Evolutionary conservation across 1,140 invertebrate genomes (phyloP), one percentile per base, ranked within the genome.

Genomic region (Protaetia brevitarsis): DNA sequence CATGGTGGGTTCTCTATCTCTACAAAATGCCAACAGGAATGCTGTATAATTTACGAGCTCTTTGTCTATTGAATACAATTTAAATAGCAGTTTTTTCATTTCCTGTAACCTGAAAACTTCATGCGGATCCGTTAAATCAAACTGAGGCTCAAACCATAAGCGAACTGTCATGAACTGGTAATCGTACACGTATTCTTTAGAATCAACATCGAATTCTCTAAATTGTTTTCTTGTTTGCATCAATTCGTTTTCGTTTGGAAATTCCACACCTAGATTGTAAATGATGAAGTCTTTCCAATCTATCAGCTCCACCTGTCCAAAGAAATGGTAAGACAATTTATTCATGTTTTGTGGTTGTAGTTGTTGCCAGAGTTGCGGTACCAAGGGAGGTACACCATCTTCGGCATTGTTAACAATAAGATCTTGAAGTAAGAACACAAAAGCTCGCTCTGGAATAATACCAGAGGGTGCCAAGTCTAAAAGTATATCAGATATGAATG

Each of bases 261-360:
- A 82, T 19, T 73, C 68, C 10, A 87, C 71, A 60, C 82, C 78
- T 10, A 86, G 73, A 71, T 81, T 83, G 69, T 82, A 84, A 65
- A 87, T 76, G 8, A 88, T 74, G 67, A 88, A 87, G 72, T 87
- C 84, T 71, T 81, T 82, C 86, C 86, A 87, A 72, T 86, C 81
- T 7, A 87, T 65, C 36, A 81, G 81, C 2, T 78, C 76, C 0
- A 75, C 75, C 29, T 81, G 77, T 0, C 82, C 83, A 71, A 83
- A 88, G 13, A 86, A 26, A 8, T 71, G 64, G 41, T 72, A 69
- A 1, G 85, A 75, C 5, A 87, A 64, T 41, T 77, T 76, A 8
- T 78, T 73, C 4, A 86, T 71, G 57, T 83, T 76, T 16, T 78
- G 69, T 1, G 80, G 75, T 64, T 80, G 73, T n/a, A 87, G 59